Conservation (phyloP, 2,113 vertebrate species). For the Kobus ellipsiprymnus region DNA sequence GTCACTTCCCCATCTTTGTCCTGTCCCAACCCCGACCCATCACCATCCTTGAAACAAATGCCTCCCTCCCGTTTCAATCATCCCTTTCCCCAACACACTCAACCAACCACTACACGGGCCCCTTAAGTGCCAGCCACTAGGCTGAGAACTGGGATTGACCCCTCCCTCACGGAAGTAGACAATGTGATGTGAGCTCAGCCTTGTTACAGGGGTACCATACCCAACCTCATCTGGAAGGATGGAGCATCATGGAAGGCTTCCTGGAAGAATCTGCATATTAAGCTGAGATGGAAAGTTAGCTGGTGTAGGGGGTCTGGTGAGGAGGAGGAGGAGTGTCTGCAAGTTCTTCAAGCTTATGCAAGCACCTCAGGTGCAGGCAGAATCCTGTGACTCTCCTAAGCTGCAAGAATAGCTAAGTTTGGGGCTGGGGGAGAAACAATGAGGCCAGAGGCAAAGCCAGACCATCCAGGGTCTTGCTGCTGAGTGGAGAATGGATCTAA, state of each 20-base stretch:
- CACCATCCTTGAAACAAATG: not conserved
- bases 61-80: fast-evolving
- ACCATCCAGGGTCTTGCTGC: not conserved
- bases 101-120: not conserved
- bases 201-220: not conserved
- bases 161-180: not conserved
- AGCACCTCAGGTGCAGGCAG: not conserved
- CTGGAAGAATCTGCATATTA: not conserved
- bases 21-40: not conserved
- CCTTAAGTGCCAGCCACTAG: not conserved
- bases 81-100: not conserved
- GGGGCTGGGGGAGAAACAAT: fast-evolving
- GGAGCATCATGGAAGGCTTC: not conserved
- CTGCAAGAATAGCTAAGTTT: not conserved
- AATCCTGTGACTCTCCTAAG: not conserved
- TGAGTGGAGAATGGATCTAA: fast-evolving
- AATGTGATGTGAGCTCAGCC: not conserved
- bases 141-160: not conserved
- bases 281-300: not conserved
- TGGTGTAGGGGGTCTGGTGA: too few species aligned
- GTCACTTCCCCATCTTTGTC: not conserved
- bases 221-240: not conserved
- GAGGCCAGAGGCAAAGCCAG: too few species aligned
- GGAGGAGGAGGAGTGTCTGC: not conserved
- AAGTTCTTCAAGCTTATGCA: not conserved